Conservation (phyloP, 2,888 invertebrate genomes). For the Ferrisia virgata region DNA sequence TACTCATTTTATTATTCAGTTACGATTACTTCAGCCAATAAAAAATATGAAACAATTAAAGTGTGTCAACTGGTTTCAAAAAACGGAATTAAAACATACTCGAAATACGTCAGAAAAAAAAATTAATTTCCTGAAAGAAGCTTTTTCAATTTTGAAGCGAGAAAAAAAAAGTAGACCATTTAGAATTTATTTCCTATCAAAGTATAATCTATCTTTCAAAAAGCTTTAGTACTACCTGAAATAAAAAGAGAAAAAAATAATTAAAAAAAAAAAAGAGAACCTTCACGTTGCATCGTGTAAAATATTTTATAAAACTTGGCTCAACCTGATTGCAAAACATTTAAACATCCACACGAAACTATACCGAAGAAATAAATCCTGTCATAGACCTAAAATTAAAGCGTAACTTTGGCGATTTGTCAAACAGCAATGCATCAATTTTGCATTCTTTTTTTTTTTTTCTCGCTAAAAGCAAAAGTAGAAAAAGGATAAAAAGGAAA, state of each 20-base stretch:
- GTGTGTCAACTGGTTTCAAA: too few relatives aligned
- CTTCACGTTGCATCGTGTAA: neutral
- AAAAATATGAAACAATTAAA: too few relatives aligned
- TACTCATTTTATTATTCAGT: too few relatives aligned
- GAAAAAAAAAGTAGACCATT: neutral
- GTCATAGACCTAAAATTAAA: neutral
- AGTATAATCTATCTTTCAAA: neutral
- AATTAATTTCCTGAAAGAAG: neutral
- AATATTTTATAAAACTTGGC: conserved; percentile 6
- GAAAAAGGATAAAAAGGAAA: neutral
- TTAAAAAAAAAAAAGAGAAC: neutral
- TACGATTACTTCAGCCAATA: neutral
- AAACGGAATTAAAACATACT: neutral
- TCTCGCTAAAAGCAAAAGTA: neutral
- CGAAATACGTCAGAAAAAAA: neutral
- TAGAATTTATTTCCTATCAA: neutral
- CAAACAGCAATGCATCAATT: conserved; percentile 9
- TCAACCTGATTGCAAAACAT: neutral
- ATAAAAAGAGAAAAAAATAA: neutral
- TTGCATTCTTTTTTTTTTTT: neutral
- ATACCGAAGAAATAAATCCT: neutral
- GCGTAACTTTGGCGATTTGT: conserved; percentile 9
- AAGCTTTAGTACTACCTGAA: conserved; percentile 5
- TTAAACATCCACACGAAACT: neutral
- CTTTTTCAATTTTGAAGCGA: neutral